Percentiles rank a stretch among this genome's conserved stretches.
These are phyloP conservation scores for Tetrao urogallus DNA, from an alignment of 2,113 vertebrate species.

Conservation along the genomic window DNA sequence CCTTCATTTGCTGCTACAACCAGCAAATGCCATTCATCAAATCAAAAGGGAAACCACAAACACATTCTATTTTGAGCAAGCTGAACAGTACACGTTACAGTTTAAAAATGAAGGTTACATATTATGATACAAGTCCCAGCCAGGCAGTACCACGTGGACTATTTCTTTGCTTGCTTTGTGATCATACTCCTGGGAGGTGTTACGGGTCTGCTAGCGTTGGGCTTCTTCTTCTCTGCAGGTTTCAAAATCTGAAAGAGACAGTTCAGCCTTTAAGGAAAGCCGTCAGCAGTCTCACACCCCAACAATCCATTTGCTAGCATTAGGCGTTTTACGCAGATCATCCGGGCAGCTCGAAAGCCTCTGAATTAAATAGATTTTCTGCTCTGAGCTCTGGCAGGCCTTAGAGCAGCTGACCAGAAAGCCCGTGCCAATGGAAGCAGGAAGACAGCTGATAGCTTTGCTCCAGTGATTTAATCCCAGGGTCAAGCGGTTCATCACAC, in stretches of 20 bases:
- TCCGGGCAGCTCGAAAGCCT: not conserved
- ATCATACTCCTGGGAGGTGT: constrained; percentile 97
- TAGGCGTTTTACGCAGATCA: not conserved
- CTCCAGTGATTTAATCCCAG: not conserved
- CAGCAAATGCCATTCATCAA: constrained; percentile 80
- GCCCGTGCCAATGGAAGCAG: not conserved
- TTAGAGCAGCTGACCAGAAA: not conserved
- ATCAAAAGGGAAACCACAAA: constrained; percentile 79
- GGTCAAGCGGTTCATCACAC: not conserved
- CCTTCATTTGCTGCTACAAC: constrained; percentile 79
- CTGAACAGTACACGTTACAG: constrained; percentile 80
- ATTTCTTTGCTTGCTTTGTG: constrained; percentile 99
- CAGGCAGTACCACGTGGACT: constrained; percentile 74
- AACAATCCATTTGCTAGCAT: not conserved
- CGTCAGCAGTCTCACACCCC: not conserved
- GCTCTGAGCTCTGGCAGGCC: not conserved
- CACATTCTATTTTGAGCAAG: constrained; percentile 83
- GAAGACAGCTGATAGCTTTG: not conserved
- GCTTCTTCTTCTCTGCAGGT: constrained; percentile 98
- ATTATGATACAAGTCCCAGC: constrained; percentile 82
- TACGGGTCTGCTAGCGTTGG: constrained; percentile 94
- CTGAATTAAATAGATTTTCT: not conserved
- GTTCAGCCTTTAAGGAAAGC: not conserved
- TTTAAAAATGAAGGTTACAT: constrained; percentile 83
- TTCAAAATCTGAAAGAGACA: constrained; percentile 90